phyloP scores from a whole-genome alignment of 2,888 invertebrate genomes.

The Aphodius sticticus region DNA sequence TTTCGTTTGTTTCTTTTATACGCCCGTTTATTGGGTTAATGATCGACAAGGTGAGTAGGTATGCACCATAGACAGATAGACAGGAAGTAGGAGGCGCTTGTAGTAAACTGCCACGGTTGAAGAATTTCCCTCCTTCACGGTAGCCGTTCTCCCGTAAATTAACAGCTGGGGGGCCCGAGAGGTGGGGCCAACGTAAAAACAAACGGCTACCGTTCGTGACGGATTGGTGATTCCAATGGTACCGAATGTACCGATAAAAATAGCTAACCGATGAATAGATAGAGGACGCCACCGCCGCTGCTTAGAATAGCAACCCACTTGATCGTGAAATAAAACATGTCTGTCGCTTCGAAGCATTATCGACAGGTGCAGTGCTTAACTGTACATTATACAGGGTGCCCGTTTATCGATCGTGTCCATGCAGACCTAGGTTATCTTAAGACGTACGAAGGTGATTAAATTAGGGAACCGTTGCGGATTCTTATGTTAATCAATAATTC shows the following conservation, averaged over 20 bases:
- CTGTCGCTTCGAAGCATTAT: neutral
- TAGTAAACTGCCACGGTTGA: neutral
- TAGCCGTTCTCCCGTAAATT: conserved; percentile 4
- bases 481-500: no score
- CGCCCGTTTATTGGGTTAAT: neutral
- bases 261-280: neutral
- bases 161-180: neutral
- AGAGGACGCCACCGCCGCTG: neutral
- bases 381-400: neutral
- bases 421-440: no score
- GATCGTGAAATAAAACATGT: neutral
- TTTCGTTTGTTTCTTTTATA: neutral
- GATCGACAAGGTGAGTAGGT: neutral
- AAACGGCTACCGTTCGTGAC: neutral
- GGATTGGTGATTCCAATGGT: neutral
- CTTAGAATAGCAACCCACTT: neutral
- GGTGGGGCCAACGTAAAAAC: neutral
- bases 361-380: neutral
- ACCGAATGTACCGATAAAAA: neutral
- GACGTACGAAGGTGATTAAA: no score
- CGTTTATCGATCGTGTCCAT: no score
- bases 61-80: neutral
- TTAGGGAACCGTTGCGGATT: no score
- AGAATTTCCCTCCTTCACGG: neutral
- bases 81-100: neutral